These are phyloP conservation scores for Temnothorax longispinosus DNA, from an alignment of 1,140 invertebrate species.

Conservation along the genomic window DNA sequence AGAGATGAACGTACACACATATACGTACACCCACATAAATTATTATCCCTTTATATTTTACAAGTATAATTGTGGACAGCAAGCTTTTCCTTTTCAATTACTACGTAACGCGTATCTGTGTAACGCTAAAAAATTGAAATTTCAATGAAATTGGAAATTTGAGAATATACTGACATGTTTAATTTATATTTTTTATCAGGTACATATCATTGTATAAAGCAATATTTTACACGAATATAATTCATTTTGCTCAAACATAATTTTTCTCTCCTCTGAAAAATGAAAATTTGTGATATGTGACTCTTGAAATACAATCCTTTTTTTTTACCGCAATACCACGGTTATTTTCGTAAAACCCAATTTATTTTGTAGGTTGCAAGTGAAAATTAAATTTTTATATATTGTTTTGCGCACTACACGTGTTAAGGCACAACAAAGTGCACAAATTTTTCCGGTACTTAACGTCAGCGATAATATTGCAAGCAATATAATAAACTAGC, in stretches of 20 bases:
- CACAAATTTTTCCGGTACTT: neutral
- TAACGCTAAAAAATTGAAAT: neutral
- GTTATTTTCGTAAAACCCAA: constrained; percentile 50
- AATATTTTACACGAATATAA: constrained; percentile 41
- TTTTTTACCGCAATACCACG: constrained; percentile 27
- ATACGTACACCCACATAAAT: neutral
- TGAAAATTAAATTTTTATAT: constrained; percentile 54
- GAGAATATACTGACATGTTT: constrained; percentile 23
- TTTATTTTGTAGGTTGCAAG: constrained; percentile 17
- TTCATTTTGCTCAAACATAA: constrained; percentile 42
- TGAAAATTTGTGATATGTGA: constrained; percentile 26
- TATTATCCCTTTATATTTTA: constrained; percentile 1
- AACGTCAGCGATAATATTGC: neutral
- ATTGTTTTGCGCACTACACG: neutral
- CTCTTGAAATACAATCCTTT: constrained; percentile 50
- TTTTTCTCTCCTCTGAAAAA: neutral
- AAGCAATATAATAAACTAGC: neutral
- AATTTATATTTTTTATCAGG: constrained; percentile 16
- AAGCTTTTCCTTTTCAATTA: neutral
- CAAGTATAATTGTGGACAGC: neutral
- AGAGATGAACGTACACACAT: neutral
- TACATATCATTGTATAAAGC: neutral
- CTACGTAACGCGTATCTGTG: neutral
- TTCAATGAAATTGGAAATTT: constrained; percentile 50
- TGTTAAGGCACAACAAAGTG: neutral